Evolutionary conservation across 1,140 invertebrate species (phyloP), one percentile per base, ranked within the genome.

Genomic region (Ceratina japonica): DNA sequence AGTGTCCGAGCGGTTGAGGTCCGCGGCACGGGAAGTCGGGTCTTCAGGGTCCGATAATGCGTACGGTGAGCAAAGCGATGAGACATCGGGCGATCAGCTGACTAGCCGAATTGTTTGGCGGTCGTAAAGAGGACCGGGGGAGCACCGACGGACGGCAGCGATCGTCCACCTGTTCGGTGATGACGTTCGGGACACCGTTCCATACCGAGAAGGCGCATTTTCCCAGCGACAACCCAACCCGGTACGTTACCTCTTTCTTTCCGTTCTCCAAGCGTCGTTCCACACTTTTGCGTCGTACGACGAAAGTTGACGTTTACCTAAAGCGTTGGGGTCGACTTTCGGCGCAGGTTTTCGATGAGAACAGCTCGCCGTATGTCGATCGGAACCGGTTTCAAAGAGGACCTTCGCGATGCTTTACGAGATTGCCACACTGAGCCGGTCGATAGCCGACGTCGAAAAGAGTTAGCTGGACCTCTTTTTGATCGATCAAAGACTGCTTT

Each of bases 171-270:
- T 89, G 86, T 65, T 88, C 88, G 22, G 86, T 89, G 80, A 91
- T 91, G 90, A 91, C 90, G 62, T 91, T 87, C 78, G 86, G 90
- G 63, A 89, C 89, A 64, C 77, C 87, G 8, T 89, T 91, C 73
- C 83, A 90, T 75, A 86, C 75, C 56, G 89, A 91, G 52, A 91
- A 90, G 69, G 75, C 84, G 16, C 82, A 81, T n/a, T 85, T 90
- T 56, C 75, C 86, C 62, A 78, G 79, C 71, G 89, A 89, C 62
- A 86, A 77, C 70, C 54, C 80, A 54, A 59, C 81, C 75, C 82
- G 87, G 89, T 90, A 89, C 22, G 86, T 87, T 66, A 8, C 5
- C 27, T n/a, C 3, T 27, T 10, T n/a, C 3, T 27, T 10, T 2
- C 15, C 0, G 24, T 70, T 22, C 8, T 54, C 20, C 15, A 2